A percentile compares a stretch with the other conserved stretches of the same genome.
These are phyloP conservation scores for Gymnarchus niloticus DNA, from an alignment of 2,113 vertebrate species.

Conservation along the genomic window DNA sequence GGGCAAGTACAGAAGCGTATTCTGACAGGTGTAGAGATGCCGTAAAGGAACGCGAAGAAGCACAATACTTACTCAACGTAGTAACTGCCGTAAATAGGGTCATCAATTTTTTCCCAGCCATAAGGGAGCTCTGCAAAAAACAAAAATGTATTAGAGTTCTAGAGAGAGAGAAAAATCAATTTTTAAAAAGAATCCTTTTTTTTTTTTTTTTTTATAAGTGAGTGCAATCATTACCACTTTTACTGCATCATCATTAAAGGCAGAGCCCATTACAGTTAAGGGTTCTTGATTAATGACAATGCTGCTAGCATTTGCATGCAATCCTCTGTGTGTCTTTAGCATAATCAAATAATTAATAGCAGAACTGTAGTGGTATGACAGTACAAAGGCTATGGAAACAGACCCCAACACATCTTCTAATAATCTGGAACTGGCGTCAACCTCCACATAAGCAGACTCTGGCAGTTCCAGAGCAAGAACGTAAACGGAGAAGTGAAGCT, in stretches of 20 bases:
- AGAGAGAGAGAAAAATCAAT: slow-evolving; percentile 38
- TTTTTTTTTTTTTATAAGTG: not conserved
- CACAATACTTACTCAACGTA: slow-evolving; percentile 94
- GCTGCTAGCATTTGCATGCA: not conserved
- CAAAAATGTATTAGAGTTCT: slow-evolving; percentile 38
- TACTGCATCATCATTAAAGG: not conserved
- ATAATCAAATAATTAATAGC: slow-evolving; percentile 12
- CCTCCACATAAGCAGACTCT: not conserved
- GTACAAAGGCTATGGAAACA: slow-evolving; percentile 10
- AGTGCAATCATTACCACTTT: slow-evolving; percentile 11
- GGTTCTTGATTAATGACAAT: not conserved
- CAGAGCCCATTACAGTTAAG: not conserved
- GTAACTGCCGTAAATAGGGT: slow-evolving; percentile 98
- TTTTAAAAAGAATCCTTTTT: slow-evolving; percentile 29
- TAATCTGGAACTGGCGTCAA: not conserved
- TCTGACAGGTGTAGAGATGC: not conserved
- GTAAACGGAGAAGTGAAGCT: not conserved
- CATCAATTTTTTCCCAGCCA: slow-evolving; percentile 99
- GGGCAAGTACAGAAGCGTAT: not conserved
- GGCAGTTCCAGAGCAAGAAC: not conserved
- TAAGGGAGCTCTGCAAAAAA: slow-evolving; percentile 90
- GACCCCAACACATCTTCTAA: not conserved
- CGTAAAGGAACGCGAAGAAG: slow-evolving; percentile 32
- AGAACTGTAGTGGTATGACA: not conserved
- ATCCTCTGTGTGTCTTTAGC: not conserved